Base-by-base conservation (phyloP, 1,140 invertebrate species). In the Bombus affinis region DNA sequence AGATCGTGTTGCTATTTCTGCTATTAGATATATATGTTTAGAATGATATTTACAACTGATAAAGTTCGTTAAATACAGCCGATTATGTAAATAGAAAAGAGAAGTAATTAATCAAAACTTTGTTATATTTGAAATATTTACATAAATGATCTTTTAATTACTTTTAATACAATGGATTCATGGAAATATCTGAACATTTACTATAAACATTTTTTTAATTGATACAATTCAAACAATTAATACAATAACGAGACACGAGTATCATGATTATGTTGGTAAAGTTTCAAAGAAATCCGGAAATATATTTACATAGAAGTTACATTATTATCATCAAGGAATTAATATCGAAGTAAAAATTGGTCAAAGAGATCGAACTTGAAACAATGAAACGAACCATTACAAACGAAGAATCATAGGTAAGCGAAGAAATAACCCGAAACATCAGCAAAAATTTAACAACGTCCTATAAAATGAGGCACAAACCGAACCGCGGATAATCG, bases 401-500 rank as follows among this genome's bases (percentile, higher is more conserved):
- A n/a, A 42, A 42, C 18, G 3, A 3, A 18, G 25, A 22, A 42
- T 35, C 37, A 39, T 35, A 47, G 9, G 72, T 35, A 74, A 18
- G n/a, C 18, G 44, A 18, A 53, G 73, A 74, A 35, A 42, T 32
- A 76, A 35, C 53, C 13, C 53, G 74, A 74, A 74, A 76, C 74
- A 59, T 76, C 74, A 59, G 74, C 74, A 53, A 76, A 59, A 59
- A 59, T 59, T 57, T 57, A 59, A 76, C 74, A 76, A 25, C 32
- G 73, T 44, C n/a, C 73, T 35, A 59, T 59, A 39, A 76, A 76
- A 28, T 22, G 32, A 76, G 25, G 22, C 53, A n/a, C 12, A 35
- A 18, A 37, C 13, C 35, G 74, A 76, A 76, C 47, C 74, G 35
- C 74, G 25, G 74, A 76, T 59, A 76, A 76, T 76, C 74, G 47